Base-by-base conservation (phyloP, 2,797 vertebrate species). In the Propithecus perrieri region DNA sequence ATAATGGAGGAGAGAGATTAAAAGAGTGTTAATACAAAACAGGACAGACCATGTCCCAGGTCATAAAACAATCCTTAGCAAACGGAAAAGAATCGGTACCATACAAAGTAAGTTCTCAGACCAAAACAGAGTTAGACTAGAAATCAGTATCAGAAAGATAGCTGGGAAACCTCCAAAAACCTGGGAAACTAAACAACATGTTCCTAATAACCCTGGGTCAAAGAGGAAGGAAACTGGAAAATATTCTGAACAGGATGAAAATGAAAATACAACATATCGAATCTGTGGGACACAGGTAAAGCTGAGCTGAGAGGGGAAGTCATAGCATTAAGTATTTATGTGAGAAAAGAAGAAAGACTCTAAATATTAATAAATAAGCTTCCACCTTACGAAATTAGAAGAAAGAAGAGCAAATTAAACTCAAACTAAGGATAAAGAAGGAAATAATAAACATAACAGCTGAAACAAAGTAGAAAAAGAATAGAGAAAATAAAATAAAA, bases 21-120 rank as follows among this genome's bases (percentile, higher is more conserved):
- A 10, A 35, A 7, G 38, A 35, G 14, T 7, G 50, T 22, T 0
- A 4, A 11, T 0, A 5, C 0, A 11, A 1, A 13, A 55, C 43
- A 53, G 30, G 69, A 61, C 1, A 13, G 20, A n/a, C 43, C 50
- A 2, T 1, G 0, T 17, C 38, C 35, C 0, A 15, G 43, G 85
- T 63, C n/a, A 5, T 0, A 20, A 18, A n/a, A 26, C 20, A 26
- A 17, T 0, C 14, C 59, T 1, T 17, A 43, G 18, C 48, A 17
- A 30, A 59, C 10, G 5, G 20, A 11, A 33, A 38, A 53, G 18
- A 61, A 7, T 7, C 11, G 14, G 30, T 10, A 1, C 2, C 13
- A 14, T 2, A 1, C 10, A 8, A 38, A 7, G n/a, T 4, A 10
- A 4, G 17, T 35, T 33, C 85, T 83, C 90, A 2, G 30, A 71